Evolutionary conservation across 2,113 vertebrate genomes (phyloP).

Genomic region (Rhinogobius similis): DNA sequence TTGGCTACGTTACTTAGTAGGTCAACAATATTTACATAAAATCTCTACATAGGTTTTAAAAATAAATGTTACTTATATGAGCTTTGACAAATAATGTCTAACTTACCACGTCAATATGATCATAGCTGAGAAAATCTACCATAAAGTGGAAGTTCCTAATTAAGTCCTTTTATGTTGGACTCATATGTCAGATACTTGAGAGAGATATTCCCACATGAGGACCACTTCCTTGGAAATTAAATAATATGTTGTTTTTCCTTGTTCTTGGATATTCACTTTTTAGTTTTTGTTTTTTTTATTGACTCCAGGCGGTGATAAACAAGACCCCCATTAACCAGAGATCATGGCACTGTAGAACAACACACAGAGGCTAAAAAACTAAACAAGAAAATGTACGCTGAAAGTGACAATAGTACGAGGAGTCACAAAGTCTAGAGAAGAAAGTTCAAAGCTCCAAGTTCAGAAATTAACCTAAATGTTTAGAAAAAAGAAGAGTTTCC

Average conservation of each 20-base stretch:
- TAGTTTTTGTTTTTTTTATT: slow-evolving; percentile 16
- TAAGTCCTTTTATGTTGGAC: background rate
- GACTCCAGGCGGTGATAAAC: slow-evolving; percentile 41
- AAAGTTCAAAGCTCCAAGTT: slow-evolving; percentile 39
- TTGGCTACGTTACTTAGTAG: background rate
- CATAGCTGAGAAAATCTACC: background rate
- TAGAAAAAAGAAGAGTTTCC: slow-evolving; percentile 6
- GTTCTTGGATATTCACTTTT: slow-evolving; percentile 37
- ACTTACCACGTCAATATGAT: slow-evolving; percentile 2
- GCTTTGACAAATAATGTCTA: background rate
- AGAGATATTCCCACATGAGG: background rate
- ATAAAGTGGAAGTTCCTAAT: background rate
- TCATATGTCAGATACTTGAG: background rate
- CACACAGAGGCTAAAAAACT: slow-evolving; percentile 27
- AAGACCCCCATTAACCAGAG: slow-evolving; percentile 49
- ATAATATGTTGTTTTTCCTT: background rate
- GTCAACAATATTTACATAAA: background rate
- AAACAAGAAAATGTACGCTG: slow-evolving; percentile 54
- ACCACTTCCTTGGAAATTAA: background rate
- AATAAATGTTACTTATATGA: background rate
- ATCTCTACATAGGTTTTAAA: background rate
- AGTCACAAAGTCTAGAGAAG: slow-evolving; percentile 16
- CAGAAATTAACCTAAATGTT: slow-evolving; percentile 9
- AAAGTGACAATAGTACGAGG: slow-evolving; percentile 46
- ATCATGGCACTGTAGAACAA: slow-evolving; percentile 37